Evolutionary conservation across 2,113 vertebrate genomes (phyloP).

Genomic region (Hippocampus comes): DNA sequence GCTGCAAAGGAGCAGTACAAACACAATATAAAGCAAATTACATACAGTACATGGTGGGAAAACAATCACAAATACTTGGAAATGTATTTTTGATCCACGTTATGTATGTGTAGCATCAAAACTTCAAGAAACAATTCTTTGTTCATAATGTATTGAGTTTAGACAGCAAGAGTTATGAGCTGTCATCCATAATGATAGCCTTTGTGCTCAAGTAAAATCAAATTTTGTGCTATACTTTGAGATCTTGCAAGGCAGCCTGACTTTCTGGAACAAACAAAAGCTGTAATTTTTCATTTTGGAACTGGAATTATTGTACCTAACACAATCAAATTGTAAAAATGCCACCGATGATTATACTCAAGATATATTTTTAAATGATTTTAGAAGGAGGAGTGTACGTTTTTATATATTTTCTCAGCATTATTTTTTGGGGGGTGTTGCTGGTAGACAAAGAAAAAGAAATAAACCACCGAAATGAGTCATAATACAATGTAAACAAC

Average conservation of each 20-base stretch:
- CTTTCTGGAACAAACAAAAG: conserved; percentile 20
- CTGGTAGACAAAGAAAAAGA: neutral
- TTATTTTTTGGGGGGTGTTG: neutral
- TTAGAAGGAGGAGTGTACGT: neutral
- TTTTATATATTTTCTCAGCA: neutral
- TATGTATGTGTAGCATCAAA: conserved; percentile 21
- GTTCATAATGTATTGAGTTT: conserved; percentile 43
- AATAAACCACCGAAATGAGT: neutral
- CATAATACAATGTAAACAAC: conserved; percentile 2
- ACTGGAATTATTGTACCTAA: neutral
- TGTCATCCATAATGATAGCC: conserved; percentile 41
- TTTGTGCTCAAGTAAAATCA: conserved; percentile 14
- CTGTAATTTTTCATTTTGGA: conserved; percentile 2
- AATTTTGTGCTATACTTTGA: conserved; percentile 21
- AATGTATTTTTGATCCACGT: conserved; percentile 31
- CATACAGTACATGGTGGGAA: neutral
- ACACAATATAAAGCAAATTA: neutral
- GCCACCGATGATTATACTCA: neutral
- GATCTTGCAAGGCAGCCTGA: conserved; percentile 13
- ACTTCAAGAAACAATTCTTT: conserved; percentile 25
- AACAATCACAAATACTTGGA: conserved; percentile 17
- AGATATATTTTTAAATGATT: neutral
- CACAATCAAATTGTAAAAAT: neutral
- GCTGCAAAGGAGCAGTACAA: neutral
- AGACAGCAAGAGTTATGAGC: conserved; percentile 31